Evolutionary conservation across 2,113 vertebrate species (phyloP).

Genomic region (Turdus rufiventris): DNA sequence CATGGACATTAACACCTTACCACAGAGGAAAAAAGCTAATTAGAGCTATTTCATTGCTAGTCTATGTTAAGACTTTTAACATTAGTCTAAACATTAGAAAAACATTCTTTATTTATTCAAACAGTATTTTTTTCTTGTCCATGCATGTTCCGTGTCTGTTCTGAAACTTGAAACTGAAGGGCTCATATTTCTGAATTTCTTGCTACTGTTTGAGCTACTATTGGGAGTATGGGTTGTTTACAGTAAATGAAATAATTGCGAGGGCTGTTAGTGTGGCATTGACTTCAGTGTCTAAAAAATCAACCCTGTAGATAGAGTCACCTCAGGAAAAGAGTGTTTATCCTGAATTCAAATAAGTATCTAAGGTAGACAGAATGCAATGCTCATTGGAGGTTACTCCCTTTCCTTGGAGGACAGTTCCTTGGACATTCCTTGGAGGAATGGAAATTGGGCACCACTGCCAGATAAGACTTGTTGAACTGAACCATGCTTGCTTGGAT

Average conservation of each 20-base stretch:
- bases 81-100: background rate
- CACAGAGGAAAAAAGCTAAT: background rate
- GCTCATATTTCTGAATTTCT: background rate
- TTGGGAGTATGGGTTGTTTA: background rate
- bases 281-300: background rate
- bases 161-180: background rate
- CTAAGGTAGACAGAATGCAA: background rate
- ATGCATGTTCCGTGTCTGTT: background rate
- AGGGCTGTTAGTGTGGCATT: background rate
- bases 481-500: fast-evolving
- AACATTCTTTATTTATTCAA: background rate
- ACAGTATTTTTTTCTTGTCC: background rate
- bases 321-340: background rate
- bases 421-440: background rate
- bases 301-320: background rate
- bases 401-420: background rate
- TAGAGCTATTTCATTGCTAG: background rate
- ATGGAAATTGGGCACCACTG: background rate
- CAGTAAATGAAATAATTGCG: background rate
- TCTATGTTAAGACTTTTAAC: background rate
- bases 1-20: background rate
- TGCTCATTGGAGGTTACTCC: background rate
- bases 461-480: background rate
- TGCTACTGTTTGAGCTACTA: background rate
- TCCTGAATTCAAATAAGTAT: background rate